A percentile compares a stretch with the other conserved stretches of the same genome.
Conservation (phyloP, 2,113 vertebrate genomes). For the Galemys pyrenaicus region DNA sequence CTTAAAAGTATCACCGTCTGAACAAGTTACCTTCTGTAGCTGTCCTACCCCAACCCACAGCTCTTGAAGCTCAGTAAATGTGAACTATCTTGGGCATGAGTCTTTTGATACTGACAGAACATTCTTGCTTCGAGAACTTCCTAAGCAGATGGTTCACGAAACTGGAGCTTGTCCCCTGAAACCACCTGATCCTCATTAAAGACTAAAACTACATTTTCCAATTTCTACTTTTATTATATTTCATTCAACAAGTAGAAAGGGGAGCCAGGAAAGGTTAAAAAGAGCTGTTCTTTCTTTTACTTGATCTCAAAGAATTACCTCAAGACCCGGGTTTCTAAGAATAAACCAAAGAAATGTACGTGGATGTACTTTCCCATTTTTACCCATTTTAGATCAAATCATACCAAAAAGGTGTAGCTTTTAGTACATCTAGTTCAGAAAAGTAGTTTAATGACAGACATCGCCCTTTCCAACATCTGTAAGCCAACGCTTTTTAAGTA, state of each 20-base stretch:
- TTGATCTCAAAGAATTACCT: not conserved
- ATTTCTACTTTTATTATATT: slow-evolving; percentile 9
- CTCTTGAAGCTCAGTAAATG: not conserved
- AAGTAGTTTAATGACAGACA: not conserved
- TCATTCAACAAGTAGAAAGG: not conserved
- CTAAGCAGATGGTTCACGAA: slow-evolving; percentile 2
- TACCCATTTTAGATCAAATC: not conserved
- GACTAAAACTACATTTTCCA: not conserved
- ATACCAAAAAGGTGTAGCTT: not conserved
- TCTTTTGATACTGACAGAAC: not conserved
- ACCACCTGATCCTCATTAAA: not conserved
- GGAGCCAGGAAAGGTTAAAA: not conserved
- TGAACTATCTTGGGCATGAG: not conserved
- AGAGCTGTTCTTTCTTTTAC: not conserved
- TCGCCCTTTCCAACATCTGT: not conserved
- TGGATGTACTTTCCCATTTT: not conserved
- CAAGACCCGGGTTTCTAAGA: slow-evolving; percentile 9
- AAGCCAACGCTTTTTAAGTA: not conserved
- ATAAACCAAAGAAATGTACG: not conserved
- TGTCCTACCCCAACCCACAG: not conserved
- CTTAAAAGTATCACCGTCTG: not conserved
- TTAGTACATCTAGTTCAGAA: not conserved
- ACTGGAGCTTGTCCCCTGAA: not conserved
- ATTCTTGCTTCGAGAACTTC: slow-evolving; percentile 30
- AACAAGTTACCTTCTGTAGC: not conserved